These are phyloP conservation scores for Tenualosa thibaudeaui DNA, from an alignment of 2,797 vertebrate genomes.

Conservation along the genomic window DNA sequence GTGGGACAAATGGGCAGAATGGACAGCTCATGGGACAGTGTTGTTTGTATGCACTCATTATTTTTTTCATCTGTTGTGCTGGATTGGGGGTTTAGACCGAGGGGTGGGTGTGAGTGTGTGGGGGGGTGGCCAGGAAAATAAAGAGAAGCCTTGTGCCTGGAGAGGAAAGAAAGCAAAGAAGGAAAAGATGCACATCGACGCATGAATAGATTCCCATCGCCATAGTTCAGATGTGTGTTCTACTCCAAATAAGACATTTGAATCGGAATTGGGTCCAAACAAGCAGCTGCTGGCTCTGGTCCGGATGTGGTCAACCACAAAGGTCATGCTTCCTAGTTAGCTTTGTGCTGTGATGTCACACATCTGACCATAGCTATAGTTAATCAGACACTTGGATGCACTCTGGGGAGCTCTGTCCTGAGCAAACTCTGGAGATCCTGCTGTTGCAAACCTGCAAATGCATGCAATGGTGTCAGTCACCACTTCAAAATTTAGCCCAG, in stretches of 20 bases:
- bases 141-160: neutral
- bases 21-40: slow-evolving; percentile 1
- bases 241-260: neutral
- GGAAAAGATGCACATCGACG: neutral
- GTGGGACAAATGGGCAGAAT: neutral
- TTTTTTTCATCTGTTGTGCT: neutral
- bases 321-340: neutral
- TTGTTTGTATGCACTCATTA: neutral
- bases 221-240: neutral
- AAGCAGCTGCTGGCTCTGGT: neutral
- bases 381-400: neutral
- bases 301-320: neutral
- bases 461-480: too few relatives aligned
- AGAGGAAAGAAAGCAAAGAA: neutral
- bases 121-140: neutral
- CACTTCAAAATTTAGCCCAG: neutral
- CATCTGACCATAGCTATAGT: neutral
- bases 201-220: neutral
- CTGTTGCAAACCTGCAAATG: neutral
- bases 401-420: too few relatives aligned
- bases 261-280: neutral
- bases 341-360: neutral
- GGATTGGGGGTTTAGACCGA: neutral
- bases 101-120: neutral
- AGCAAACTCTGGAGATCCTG: neutral